A percentile compares a stretch with the other conserved stretches of the same genome.
phyloP scores from a whole-genome alignment of 2,888 invertebrate genomes.

The Microctonus aethiopoides region DNA sequence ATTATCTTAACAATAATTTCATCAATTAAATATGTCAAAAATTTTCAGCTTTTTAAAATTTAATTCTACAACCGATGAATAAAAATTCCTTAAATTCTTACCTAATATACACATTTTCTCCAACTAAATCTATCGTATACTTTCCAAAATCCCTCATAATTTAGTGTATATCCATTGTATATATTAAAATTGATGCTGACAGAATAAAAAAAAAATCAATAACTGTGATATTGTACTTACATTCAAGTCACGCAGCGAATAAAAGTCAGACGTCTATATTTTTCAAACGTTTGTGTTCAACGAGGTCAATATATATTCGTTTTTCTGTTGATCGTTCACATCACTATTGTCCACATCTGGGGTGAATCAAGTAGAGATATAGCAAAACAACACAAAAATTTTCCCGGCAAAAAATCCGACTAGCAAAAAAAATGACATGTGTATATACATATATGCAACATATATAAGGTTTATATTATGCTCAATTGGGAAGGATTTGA shows the following conservation, averaged over 20 bases:
- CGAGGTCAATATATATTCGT: conserved; percentile 21
- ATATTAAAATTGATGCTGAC: background rate
- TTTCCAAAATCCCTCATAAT: background rate
- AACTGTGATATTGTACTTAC: background rate
- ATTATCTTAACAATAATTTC: background rate
- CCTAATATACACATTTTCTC: background rate
- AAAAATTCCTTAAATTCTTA: too few species aligned
- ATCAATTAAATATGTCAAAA: too few species aligned
- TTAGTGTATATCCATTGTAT: background rate
- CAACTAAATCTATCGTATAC: background rate
- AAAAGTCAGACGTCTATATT: conserved; percentile 11
- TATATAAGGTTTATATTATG: conserved; percentile 33
- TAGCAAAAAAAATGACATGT: too few species aligned
- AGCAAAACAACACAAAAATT: too few species aligned
- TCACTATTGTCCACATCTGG: background rate
- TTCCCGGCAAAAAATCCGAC: too few species aligned
- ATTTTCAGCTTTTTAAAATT: background rate
- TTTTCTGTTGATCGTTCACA: background rate
- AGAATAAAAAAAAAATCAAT: background rate
- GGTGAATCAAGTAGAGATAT: background rate
- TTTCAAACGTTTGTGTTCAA: conserved; percentile 11
- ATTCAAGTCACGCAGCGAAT: conserved; percentile 22
- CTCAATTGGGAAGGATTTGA: conserved; percentile 64
- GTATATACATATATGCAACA: background rate
- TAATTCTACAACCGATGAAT: background rate